Conservation (phyloP, 2,113 vertebrate species). For the Laticauda colubrina region DNA sequence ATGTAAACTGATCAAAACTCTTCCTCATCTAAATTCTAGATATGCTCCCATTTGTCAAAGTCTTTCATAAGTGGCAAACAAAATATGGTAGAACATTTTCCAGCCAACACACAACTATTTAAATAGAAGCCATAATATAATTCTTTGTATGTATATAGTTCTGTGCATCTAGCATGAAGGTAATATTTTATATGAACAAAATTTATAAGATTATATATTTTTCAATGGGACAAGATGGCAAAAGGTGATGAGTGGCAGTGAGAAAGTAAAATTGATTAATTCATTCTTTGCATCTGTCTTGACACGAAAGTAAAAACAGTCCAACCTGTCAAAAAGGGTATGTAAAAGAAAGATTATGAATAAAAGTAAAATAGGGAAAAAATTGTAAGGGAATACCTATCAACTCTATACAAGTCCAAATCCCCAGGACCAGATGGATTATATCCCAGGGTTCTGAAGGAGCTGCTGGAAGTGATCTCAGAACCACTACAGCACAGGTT, state of each 20-base stretch:
- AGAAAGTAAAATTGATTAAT: neutral
- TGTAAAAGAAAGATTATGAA: neutral
- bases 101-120: neutral
- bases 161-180: neutral
- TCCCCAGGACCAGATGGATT: neutral
- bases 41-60: neutral
- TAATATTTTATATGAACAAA: neutral
- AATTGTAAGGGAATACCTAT: neutral
- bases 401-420: neutral
- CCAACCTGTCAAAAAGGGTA: neutral
- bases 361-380: neutral
- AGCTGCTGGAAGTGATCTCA: neutral
- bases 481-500: too few species aligned
- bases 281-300: neutral
- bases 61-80: neutral
- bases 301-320: neutral
- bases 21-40: neutral
- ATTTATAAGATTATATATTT: neutral
- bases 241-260: neutral
- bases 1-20: neutral
- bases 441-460: neutral
- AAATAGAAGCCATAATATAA: neutral
- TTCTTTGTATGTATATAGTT: neutral
- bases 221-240: too few species aligned
- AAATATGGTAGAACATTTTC: neutral